Conservation (phyloP, 2,113 vertebrate species). For the Ardeotis arabs region DNA sequence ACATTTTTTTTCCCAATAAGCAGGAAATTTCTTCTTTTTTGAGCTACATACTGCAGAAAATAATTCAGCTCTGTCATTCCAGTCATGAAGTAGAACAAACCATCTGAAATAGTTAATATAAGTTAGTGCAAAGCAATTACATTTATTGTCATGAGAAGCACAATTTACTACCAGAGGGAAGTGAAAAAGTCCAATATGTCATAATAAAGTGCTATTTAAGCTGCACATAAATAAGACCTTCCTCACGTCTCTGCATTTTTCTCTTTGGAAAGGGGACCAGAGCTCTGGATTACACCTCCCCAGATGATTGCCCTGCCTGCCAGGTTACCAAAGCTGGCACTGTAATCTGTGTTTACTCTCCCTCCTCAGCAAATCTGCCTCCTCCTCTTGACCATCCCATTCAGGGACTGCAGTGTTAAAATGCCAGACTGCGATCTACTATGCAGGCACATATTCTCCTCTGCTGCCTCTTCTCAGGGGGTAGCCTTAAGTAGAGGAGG, state of each 20-base stretch:
- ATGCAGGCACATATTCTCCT: neutral
- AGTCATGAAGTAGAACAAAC: slow-evolving; percentile 18
- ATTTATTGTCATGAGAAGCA: neutral
- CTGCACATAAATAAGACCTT: neutral
- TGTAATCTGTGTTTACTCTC: neutral
- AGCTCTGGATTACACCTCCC: neutral
- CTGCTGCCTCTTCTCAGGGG: neutral
- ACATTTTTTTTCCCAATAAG: neutral
- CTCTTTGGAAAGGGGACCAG: neutral
- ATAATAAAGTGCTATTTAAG: slow-evolving; percentile 19
- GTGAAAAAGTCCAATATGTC: slow-evolving; percentile 9
- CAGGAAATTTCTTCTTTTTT: neutral
- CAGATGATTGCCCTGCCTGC: neutral
- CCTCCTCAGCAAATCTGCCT: neutral
- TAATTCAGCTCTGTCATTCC: neutral
- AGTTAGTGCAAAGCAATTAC: slow-evolving; percentile 36
- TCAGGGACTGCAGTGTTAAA: neutral
- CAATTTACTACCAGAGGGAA: neutral
- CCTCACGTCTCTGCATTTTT: neutral
- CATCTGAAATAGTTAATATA: slow-evolving; percentile 22
- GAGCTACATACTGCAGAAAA: neutral
- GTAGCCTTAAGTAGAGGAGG: neutral
- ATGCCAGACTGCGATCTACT: neutral
- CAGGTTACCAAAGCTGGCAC: neutral
- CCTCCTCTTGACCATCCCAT: neutral